Evolutionary conservation across 2,888 invertebrate genomes (phyloP).

Genomic region (Ditylenchus weischeri): DNA sequence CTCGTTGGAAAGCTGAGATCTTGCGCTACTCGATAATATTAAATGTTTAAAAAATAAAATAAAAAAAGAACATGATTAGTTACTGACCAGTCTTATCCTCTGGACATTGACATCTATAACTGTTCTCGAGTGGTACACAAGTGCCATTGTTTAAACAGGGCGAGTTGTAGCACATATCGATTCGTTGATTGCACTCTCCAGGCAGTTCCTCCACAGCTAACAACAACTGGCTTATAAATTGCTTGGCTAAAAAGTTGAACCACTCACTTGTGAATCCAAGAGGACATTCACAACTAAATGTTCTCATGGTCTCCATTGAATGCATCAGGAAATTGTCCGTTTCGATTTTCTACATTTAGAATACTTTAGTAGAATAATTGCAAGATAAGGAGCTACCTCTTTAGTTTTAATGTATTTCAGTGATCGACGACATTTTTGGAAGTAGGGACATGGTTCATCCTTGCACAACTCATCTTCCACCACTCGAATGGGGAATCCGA

Average conservation of each 20-base stretch:
- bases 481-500: constrained; percentile 39
- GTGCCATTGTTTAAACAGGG: constrained; percentile 52
- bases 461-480: constrained; percentile 46
- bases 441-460: constrained; percentile 55
- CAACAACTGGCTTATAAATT: constrained; percentile 14
- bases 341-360: constrained; percentile 38
- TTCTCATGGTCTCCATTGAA: constrained; percentile 48
- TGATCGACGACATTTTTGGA: constrained; percentile 48
- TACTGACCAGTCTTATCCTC: constrained; percentile 47
- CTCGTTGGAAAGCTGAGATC: too few species aligned
- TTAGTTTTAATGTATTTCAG: constrained; percentile 43
- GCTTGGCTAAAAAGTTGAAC: constrained; percentile 3
- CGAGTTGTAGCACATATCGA: constrained; percentile 50
- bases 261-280: constrained; percentile 53
- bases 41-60: too few species aligned
- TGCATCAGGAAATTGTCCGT: constrained; percentile 54
- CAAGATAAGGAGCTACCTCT: neutral
- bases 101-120: constrained; percentile 49
- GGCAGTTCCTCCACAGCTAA: constrained; percentile 43
- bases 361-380: too few species aligned
- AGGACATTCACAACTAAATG: constrained; percentile 56
- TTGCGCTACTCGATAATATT: too few species aligned
- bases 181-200: constrained; percentile 48
- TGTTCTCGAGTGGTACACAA: constrained; percentile 49
- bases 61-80: neutral